Evolutionary conservation across 2,113 vertebrate species (phyloP).

Genomic region (Mionectes macconnelli): DNA sequence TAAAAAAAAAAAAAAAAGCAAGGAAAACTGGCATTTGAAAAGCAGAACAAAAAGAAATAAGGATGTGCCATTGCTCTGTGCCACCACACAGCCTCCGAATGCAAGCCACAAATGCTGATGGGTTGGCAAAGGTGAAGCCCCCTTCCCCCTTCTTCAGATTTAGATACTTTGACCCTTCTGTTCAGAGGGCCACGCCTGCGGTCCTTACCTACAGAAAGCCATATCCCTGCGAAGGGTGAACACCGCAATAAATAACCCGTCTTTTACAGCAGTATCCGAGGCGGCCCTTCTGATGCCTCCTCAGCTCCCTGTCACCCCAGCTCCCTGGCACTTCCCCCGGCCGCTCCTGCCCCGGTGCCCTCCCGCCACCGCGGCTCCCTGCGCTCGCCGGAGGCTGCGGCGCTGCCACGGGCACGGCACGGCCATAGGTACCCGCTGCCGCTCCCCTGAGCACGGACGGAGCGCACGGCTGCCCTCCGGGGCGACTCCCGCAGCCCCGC

Average conservation of each 20-base stretch:
- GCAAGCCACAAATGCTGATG: background rate
- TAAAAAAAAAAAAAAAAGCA: rapidly evolving
- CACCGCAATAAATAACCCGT: rapidly evolving
- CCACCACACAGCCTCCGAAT: background rate
- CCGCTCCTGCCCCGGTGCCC: background rate
- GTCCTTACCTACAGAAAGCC: background rate
- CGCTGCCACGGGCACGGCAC: background rate
- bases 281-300: background rate
- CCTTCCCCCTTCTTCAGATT: background rate
- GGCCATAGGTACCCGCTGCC: background rate
- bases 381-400: background rate
- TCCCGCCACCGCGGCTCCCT: background rate
- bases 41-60: background rate
- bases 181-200: background rate
- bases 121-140: background rate
- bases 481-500: background rate
- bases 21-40: background rate
- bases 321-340: background rate
- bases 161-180: background rate
- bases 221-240: background rate
- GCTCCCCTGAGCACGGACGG: rapidly evolving
- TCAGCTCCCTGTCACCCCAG: rapidly evolving
- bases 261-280: background rate
- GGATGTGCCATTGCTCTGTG: background rate
- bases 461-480: background rate